Evolutionary conservation across 2,888 invertebrate genomes (phyloP).

Genomic region (Adelphocoris suturalis): DNA sequence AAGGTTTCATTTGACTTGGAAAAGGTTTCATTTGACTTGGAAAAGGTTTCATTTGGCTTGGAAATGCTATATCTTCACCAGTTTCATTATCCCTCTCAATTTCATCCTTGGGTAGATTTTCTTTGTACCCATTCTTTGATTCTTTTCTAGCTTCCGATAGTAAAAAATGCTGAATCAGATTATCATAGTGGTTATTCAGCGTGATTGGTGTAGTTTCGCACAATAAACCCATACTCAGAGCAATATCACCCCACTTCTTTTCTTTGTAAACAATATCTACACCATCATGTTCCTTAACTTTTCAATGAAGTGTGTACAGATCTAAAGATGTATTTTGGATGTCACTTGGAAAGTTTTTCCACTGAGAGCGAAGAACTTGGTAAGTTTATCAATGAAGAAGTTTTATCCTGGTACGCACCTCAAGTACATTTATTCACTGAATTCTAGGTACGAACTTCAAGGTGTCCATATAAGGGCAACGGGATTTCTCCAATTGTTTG

Average conservation of each 20-base stretch:
- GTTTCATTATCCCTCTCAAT: constrained; percentile 29
- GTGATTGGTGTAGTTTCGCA: constrained; percentile 86
- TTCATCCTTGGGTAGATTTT: constrained; percentile 28
- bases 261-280: constrained; percentile 92
- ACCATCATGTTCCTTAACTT: constrained; percentile 93
- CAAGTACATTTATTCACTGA: constrained; percentile 97
- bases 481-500: constrained; percentile 80
- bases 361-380: constrained; percentile 98
- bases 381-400: constrained; percentile 96
- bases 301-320: constrained; percentile 92
- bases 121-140: constrained; percentile 61
- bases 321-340: constrained; percentile 94
- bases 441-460: constrained; percentile 97
- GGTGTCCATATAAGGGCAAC: constrained; percentile 97
- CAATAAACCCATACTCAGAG: constrained; percentile 89
- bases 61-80: constrained; percentile 30
- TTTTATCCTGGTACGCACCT: constrained; percentile 97
- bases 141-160: constrained; percentile 81
- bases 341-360: constrained; percentile 95
- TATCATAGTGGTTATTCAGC: constrained; percentile 94
- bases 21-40: too few species aligned
- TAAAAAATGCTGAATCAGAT: constrained; percentile 94
- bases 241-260: constrained; percentile 94
- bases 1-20: too few species aligned
- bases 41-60: too few species aligned